Base-by-base conservation (phyloP, 1,140 invertebrate species). In the Lepidostoma basale region DNA sequence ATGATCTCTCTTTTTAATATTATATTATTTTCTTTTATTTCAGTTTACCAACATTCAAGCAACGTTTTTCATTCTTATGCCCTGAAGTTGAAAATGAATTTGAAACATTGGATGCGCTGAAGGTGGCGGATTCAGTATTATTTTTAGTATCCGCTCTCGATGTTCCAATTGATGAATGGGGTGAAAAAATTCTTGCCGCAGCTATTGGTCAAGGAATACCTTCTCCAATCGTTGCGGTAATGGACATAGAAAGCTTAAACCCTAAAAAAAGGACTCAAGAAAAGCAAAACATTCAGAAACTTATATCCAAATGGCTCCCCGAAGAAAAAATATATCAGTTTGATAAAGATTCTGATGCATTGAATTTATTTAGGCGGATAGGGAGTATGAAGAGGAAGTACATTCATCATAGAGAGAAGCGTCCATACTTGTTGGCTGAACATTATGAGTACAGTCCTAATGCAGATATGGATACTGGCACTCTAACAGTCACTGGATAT, bases 141-240 rank as follows among this genome's bases (percentile, higher is more conserved):
- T 89, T 95, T 77, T 74, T 96, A 3, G 84, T 89, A 74, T 89
- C 89, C 22, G 87, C 88, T 8, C 76, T 85, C 25, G 83, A 79
- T 75, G 81, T 86, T 72, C 78, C 89, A 26, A 84, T 94, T 49
- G 92, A 95, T 82, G 83, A 86, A 45, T 90, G 88, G 86, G 93
- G 92, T 10, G 88, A 92, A 69, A 85, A 88, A 73, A 85, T 93
- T 36, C 81, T 96, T 14, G 85, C 87, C 16, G 84, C 90, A 73
- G 81, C 90, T 20, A 85, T 92, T 75, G 90, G 90, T 14, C 95
- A 97, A 82, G 93, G 94, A 5, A 85, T 97, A 74, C 91, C 94
- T 4, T 89, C 93, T 14, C 87, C 90, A 3, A 80, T 92, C 26
- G 85, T 95, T 44, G 89, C 87, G 8, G 79, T 93, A n/a, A 90